Conservation (phyloP, 2,797 vertebrate species). For the Brachymystax lenok region DNA sequence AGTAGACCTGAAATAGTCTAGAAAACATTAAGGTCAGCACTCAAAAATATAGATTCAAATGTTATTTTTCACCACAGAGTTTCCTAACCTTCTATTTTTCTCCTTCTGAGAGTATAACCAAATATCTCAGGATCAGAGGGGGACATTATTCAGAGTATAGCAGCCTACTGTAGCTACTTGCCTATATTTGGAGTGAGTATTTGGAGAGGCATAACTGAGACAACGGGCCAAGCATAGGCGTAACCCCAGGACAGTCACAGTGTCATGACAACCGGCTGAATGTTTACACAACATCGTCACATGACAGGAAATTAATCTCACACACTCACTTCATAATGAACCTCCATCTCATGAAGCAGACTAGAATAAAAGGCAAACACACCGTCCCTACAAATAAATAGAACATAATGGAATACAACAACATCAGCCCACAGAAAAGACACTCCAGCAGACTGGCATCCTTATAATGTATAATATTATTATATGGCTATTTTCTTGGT, state of each 20-base stretch:
- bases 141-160: not conserved
- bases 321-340: slow-evolving; percentile 44
- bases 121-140: slow-evolving; percentile 14
- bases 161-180: too few relatives aligned
- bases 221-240: slow-evolving; percentile 6
- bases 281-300: slow-evolving; percentile 23
- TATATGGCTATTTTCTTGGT: not conserved
- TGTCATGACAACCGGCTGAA: slow-evolving; percentile 10
- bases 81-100: too few relatives aligned
- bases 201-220: slow-evolving; percentile 23
- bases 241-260: slow-evolving; percentile 18
- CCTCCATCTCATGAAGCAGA: slow-evolving; percentile 26
- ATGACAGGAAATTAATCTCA: slow-evolving; percentile 54
- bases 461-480: too few relatives aligned
- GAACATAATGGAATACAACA: not conserved
- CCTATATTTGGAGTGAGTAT: not conserved
- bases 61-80: too few relatives aligned
- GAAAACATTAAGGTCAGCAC: too few relatives aligned
- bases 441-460: too few relatives aligned
- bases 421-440: too few relatives aligned
- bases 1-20: not conserved
- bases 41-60: too few relatives aligned
- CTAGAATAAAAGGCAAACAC: slow-evolving; percentile 23
- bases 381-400: slow-evolving; percentile 23
- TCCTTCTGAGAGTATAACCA: too few relatives aligned